Conservation (phyloP, 2,888 invertebrate genomes). For the Ophioninae sp. region DNA sequence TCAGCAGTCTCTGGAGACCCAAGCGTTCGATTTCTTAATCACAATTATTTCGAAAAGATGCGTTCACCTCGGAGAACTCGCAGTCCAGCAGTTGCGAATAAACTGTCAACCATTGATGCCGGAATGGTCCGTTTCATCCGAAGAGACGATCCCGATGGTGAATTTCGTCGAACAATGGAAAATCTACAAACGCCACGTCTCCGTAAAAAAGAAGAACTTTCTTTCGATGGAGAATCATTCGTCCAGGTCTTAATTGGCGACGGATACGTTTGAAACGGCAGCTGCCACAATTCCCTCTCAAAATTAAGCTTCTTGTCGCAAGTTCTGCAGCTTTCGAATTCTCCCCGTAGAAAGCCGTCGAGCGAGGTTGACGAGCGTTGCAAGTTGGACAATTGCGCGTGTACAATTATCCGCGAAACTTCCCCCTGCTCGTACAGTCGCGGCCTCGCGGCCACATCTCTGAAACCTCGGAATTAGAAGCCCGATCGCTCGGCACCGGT, state of each 20-base stretch:
- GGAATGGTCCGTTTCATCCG: constrained; percentile 43
- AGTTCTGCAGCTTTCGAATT: neutral
- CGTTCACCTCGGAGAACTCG: constrained; percentile 23
- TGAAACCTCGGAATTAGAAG: constrained; percentile 41
- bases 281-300: no score
- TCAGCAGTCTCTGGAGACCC: neutral
- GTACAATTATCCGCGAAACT: no score
- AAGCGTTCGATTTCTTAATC: constrained; percentile 22
- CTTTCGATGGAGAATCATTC: neutral
- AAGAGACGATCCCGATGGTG: neutral
- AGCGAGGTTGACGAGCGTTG: neutral
- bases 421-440: no score
- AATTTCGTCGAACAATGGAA: neutral
- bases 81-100: constrained; percentile 49
- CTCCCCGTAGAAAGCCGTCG: no score
- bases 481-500: constrained; percentile 27
- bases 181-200: neutral
- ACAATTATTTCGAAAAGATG: constrained; percentile 35
- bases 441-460: neutral
- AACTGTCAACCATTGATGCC: constrained; percentile 41
- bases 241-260: no score
- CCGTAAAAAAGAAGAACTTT: neutral
- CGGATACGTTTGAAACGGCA: no score
- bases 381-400: neutral
- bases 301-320: neutral